These are phyloP conservation scores for Rhadina sibilatrix DNA, from an alignment of 2,113 vertebrate species.

Conservation along the genomic window DNA sequence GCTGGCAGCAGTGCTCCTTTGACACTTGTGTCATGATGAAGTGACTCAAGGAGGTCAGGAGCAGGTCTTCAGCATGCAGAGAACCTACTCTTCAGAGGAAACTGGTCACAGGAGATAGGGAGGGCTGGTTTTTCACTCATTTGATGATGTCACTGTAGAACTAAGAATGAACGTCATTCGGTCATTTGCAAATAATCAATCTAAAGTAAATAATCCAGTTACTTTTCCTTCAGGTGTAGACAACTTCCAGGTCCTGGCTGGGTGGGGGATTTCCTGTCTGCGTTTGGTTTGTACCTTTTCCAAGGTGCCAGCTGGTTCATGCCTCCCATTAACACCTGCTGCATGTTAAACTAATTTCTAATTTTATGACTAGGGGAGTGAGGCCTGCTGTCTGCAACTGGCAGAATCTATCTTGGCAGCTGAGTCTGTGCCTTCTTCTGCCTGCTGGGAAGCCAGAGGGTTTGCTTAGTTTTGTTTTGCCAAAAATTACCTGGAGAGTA, in stretches of 20 bases:
- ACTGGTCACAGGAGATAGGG: neutral
- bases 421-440: neutral
- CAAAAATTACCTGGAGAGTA: neutral
- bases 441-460: neutral
- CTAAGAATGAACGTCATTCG: neutral
- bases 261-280: conserved; percentile 70
- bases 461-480: neutral
- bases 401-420: neutral
- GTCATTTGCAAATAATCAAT: neutral
- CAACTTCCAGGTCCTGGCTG: conserved; percentile 6
- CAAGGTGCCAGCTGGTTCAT: conserved; percentile 35
- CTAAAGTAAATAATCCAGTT: conserved; percentile 19
- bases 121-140: neutral
- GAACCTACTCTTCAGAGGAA: neutral
- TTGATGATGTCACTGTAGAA: neutral
- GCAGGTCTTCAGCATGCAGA: neutral
- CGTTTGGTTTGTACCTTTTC: conserved; percentile 61
- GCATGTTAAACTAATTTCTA: conserved; percentile 4
- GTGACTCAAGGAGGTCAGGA: neutral
- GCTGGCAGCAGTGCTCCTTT: neutral
- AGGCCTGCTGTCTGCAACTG: conserved; percentile 8
- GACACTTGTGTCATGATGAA: neutral
- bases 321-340: conserved; percentile 23
- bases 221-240: neutral
- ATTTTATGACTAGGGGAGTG: conserved; percentile 18